Evolutionary conservation across 1,140 invertebrate species (phyloP).

Genomic region (Calliphora vicina): DNA sequence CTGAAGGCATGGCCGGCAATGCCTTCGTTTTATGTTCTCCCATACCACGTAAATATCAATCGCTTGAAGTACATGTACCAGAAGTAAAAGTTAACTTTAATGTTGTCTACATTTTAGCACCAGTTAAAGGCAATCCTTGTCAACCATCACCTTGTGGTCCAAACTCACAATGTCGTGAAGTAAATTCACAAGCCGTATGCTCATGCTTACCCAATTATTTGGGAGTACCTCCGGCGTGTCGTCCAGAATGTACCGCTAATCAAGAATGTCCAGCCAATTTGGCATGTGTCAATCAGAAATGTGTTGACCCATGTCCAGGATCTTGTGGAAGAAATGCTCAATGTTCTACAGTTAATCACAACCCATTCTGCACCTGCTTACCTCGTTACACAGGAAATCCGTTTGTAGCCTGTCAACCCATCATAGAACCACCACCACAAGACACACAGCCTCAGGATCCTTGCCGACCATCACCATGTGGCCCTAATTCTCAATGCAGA

Average conservation of each 20-base stretch:
- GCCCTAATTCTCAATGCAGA: conserved; percentile 76
- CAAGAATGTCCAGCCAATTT: conserved; percentile 71
- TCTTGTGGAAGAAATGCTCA: conserved; percentile 75
- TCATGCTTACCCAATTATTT: conserved; percentile 68
- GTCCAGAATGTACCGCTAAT: conserved; percentile 69
- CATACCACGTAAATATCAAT: conserved; percentile 67
- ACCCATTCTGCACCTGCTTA: conserved; percentile 79
- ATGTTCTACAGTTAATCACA: conserved; percentile 77
- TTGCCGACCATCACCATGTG: conserved; percentile 78
- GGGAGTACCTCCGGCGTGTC: conserved; percentile 67
- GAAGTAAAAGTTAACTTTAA: conserved; percentile 48
- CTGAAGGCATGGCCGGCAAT: conserved; percentile 78
- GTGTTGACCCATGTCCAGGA: conserved; percentile 75
- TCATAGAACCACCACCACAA: conserved; percentile 76
- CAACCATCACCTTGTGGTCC: conserved; percentile 79
- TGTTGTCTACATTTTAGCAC: conserved; percentile 65
- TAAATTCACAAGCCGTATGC: conserved; percentile 69
- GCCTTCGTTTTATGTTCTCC: conserved; percentile 65
- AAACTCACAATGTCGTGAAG: conserved; percentile 73
- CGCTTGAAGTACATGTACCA: neutral
- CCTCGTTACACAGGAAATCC: conserved; percentile 79
- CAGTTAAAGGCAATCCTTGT: conserved; percentile 69
- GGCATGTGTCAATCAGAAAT: conserved; percentile 76
- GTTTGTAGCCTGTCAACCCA: conserved; percentile 67
- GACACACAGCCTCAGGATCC: conserved; percentile 72